Evolutionary conservation across 53 echinoderm and acorn worm genomes (phyloP).

Genomic region (Mesocentrotus franciscanus): DNA sequence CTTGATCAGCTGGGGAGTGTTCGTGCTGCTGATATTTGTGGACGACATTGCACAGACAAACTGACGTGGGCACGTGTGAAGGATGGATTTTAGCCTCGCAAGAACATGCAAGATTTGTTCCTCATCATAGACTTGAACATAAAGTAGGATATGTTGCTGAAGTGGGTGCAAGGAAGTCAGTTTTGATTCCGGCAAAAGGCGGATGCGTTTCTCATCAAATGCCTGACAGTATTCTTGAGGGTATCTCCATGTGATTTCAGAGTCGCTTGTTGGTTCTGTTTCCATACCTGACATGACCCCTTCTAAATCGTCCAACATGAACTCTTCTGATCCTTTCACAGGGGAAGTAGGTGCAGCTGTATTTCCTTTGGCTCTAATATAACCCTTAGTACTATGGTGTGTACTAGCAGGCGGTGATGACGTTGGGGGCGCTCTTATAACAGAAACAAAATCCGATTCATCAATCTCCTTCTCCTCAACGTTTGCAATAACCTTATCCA

Average conservation of each 20-base stretch:
- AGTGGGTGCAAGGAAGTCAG: constrained; percentile 82
- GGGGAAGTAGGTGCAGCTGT: constrained; percentile 41
- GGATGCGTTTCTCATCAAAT: constrained; percentile 69
- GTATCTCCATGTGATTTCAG: constrained; percentile 68
- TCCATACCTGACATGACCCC: constrained; percentile 89
- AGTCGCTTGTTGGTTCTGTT: constrained; percentile 71
- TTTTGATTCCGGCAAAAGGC: constrained; percentile 80
- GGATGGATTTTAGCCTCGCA: constrained; percentile 84
- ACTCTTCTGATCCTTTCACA: constrained; percentile 81
- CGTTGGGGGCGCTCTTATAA: neutral
- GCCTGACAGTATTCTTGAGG: constrained; percentile 59
- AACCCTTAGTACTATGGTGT: neutral
- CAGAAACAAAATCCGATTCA: neutral
- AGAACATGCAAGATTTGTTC: constrained; percentile 93
- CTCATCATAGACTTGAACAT: constrained; percentile 96
- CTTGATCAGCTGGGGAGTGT: constrained; percentile 96
- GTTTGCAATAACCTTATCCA: constrained; percentile 79
- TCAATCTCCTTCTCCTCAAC: constrained; percentile 76
- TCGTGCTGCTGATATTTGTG: constrained; percentile 97
- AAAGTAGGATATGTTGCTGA: constrained; percentile 97
- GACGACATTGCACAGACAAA: constrained; percentile 99
- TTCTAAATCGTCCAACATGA: constrained; percentile 89
- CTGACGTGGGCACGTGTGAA: constrained; percentile 87
- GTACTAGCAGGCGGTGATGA: constrained; percentile 28
- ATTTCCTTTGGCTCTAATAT: constrained; percentile 39